These are phyloP conservation scores for Trisateles emortualis DNA, from an alignment of 2,888 invertebrate species.

Conservation along the genomic window DNA sequence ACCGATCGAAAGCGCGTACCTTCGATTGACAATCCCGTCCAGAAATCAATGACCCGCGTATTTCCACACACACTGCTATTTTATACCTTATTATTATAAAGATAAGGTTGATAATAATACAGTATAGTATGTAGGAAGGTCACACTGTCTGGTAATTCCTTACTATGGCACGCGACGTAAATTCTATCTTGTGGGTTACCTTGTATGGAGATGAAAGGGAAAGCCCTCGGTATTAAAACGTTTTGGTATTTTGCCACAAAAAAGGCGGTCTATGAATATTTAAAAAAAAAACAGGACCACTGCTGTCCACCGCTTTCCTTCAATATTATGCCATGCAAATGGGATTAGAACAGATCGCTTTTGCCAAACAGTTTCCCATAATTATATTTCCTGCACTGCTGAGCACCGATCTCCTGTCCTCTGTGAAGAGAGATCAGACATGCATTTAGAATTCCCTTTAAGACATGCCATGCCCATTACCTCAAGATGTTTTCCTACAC, in stretches of 20 bases:
- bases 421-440: too few species aligned
- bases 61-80: not conserved
- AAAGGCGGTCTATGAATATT: slow-evolving; percentile 7
- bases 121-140: slow-evolving; percentile 7
- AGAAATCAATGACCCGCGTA: slow-evolving; percentile 11
- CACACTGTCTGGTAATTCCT: slow-evolving; percentile 44
- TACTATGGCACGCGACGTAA: slow-evolving; percentile 74
- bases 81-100: not conserved
- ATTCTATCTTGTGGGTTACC: slow-evolving; percentile 58
- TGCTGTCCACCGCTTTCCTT: too few species aligned
- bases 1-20: slow-evolving; percentile 35
- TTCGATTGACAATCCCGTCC: slow-evolving; percentile 27
- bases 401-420: too few species aligned
- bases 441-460: too few species aligned
- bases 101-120: slow-evolving; percentile 3
- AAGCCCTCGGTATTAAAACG: slow-evolving; percentile 51
- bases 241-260: slow-evolving; percentile 30
- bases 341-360: too few species aligned
- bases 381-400: too few species aligned
- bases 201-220: slow-evolving; percentile 66
- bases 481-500: too few species aligned
- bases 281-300: not conserved
- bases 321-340: not conserved
- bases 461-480: too few species aligned
- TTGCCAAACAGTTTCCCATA: too few species aligned